These are phyloP conservation scores for Diplazon laetatorius DNA, from an alignment of 2,888 invertebrate species.

Conservation along the genomic window DNA sequence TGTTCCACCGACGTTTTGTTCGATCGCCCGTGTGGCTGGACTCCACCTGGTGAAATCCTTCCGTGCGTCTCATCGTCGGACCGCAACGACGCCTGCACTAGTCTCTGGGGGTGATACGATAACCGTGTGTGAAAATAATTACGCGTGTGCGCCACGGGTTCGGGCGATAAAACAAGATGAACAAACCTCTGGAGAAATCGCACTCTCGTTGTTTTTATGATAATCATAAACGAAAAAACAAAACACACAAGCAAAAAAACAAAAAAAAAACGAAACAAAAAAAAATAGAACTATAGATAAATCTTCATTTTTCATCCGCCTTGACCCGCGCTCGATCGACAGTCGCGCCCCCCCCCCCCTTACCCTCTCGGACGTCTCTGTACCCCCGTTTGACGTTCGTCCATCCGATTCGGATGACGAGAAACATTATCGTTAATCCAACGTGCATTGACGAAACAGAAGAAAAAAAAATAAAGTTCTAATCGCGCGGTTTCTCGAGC, in stretches of 20 bases:
- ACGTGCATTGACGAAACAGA: constrained; percentile 20
- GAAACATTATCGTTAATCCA: constrained; percentile 5
- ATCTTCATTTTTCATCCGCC: constrained; percentile 7
- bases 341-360: constrained; percentile 9
- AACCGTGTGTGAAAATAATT: constrained; percentile 45
- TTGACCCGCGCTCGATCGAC: constrained; percentile 14
- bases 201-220: constrained; percentile 24
- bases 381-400: constrained; percentile 7
- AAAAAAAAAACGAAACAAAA: too few species aligned
- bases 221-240: too few species aligned
- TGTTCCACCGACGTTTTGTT: constrained; percentile 79
- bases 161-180: constrained; percentile 12
- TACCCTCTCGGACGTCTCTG: constrained; percentile 24
- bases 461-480: constrained; percentile 8
- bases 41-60: constrained; percentile 80
- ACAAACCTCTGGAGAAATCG: constrained; percentile 6
- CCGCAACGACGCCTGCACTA: constrained; percentile 79
- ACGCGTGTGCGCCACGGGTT: constrained; percentile 17
- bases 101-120: constrained; percentile 64
- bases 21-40: constrained; percentile 82
- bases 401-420: constrained; percentile 1
- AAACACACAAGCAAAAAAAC: too few species aligned
- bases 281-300: constrained; percentile 11
- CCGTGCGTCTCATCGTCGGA: constrained; percentile 77
- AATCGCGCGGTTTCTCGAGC: constrained; percentile 7